Evolutionary conservation across 2,888 invertebrate genomes (phyloP).

Genomic region (Andricus curvator): DNA sequence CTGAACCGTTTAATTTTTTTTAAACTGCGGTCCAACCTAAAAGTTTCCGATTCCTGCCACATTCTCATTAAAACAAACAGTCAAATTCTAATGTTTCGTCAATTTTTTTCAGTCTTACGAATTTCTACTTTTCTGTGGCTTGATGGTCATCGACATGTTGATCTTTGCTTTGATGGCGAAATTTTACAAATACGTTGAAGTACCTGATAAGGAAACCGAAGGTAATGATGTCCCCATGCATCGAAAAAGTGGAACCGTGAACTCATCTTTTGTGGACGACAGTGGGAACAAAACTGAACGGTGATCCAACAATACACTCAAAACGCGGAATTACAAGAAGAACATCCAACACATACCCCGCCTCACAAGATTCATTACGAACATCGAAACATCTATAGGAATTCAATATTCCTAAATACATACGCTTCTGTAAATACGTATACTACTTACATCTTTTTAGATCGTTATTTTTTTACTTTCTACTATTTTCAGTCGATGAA

Average conservation of each 20-base stretch:
- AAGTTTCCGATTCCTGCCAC: no score
- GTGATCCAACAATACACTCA: constrained; percentile 37
- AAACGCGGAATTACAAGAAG: background rate
- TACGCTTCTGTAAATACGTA: constrained; percentile 21
- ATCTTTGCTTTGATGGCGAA: constrained; percentile 90
- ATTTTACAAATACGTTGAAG: constrained; percentile 86
- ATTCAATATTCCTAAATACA: constrained; percentile 26
- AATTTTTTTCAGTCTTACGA: constrained; percentile 86
- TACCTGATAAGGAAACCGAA: constrained; percentile 59
- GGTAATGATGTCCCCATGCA: constrained; percentile 38
- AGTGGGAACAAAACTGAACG: constrained; percentile 5
- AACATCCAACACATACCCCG: background rate
- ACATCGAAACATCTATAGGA: constrained; percentile 3
- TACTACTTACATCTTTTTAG: background rate
- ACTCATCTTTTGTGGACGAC: constrained; percentile 10
- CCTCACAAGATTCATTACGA: constrained; percentile 3
- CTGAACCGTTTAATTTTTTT: no score
- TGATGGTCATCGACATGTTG: constrained; percentile 91
- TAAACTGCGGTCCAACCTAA: no score
- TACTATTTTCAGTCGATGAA: background rate
- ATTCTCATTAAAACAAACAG: no score
- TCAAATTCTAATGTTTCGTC: background rate
- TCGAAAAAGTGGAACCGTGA: constrained; percentile 1
- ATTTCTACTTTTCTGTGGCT: constrained; percentile 91
- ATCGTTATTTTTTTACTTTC: constrained; percentile 3